Percentiles rank a stretch among this genome's conserved stretches.
Evolutionary conservation across 2,888 invertebrate genomes (phyloP).

Genomic region (Harpagoxenus sublaevis): DNA sequence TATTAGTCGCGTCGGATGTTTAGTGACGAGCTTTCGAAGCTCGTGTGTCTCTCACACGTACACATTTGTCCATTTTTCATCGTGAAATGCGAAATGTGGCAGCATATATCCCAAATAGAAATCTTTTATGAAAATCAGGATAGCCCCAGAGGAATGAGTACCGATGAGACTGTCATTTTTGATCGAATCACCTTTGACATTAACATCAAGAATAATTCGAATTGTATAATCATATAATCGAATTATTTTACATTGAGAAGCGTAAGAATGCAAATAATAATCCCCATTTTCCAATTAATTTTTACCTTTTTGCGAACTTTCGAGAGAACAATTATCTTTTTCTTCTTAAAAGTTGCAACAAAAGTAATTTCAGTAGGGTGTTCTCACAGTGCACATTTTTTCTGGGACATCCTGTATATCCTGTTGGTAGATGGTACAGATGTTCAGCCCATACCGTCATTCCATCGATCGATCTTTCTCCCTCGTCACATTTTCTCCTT

Average conservation of each 20-base stretch:
- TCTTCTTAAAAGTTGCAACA: neutral
- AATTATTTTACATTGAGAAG: slow-evolving; percentile 15
- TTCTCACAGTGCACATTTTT: slow-evolving; percentile 10
- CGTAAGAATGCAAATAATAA: neutral
- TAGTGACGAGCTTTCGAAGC: slow-evolving; percentile 21
- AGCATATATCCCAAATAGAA: slow-evolving; percentile 4
- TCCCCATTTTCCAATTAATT: neutral
- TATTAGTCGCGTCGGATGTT: slow-evolving; percentile 34
- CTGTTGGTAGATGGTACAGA: slow-evolving; percentile 27
- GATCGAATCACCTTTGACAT: neutral
- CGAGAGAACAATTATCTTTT: neutral
- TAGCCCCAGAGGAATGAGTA: neutral
- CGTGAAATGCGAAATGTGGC: slow-evolving; percentile 36
- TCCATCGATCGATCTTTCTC: slow-evolving; percentile 28
- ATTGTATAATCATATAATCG: neutral
- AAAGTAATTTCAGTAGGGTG: neutral
- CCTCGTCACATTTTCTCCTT: slow-evolving; percentile 38
- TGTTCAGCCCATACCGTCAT: slow-evolving; percentile 24
- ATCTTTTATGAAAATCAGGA: neutral
- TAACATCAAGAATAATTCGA: neutral
- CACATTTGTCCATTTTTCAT: slow-evolving; percentile 27
- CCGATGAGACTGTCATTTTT: neutral
- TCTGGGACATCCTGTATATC: slow-evolving; percentile 25
- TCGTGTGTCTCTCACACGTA: neutral
- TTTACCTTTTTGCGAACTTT: neutral